These are phyloP conservation scores for Drosophila infuscata DNA, from an alignment of 2,888 invertebrate species.

Conservation along the genomic window DNA sequence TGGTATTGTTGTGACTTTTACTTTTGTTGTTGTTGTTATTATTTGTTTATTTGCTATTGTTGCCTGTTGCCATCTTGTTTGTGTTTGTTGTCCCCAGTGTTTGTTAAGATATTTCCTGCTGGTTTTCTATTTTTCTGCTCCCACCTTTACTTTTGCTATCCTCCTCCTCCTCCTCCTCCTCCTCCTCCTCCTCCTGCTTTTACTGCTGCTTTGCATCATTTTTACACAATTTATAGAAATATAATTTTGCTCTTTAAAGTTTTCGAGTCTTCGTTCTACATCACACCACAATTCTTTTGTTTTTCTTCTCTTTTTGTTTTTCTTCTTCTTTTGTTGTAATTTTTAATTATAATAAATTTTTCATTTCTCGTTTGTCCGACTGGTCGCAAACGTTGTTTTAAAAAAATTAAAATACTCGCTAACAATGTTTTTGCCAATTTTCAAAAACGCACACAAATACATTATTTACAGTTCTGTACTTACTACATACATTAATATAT, in stretches of 20 bases:
- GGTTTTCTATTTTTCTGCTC: background rate
- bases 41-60: conserved; percentile 60
- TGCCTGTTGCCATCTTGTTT: conserved; percentile 49
- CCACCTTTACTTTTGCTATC: conserved; percentile 16
- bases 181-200: background rate
- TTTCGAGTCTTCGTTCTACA: conserved; percentile 62
- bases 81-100: conserved; percentile 47
- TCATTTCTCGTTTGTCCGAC: conserved; percentile 33
- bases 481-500: conserved; percentile 48
- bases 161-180: conserved; percentile 8
- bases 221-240: conserved; percentile 69
- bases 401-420: conserved; percentile 70
- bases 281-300: conserved; percentile 48
- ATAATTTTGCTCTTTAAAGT: conserved; percentile 64
- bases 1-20: conserved; percentile 12
- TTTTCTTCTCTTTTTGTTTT: conserved; percentile 20
- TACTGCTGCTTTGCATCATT: conserved; percentile 23
- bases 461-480: conserved; percentile 66
- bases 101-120: conserved; percentile 62
- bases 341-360: conserved; percentile 10
- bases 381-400: conserved; percentile 36
- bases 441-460: conserved; percentile 64
- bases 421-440: conserved; percentile 51
- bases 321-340: conserved; percentile 1
- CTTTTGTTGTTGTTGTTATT: conserved; percentile 7